These are phyloP conservation scores for Fragum fragum DNA, from an alignment of 2,888 invertebrate species.

Conservation along the genomic window DNA sequence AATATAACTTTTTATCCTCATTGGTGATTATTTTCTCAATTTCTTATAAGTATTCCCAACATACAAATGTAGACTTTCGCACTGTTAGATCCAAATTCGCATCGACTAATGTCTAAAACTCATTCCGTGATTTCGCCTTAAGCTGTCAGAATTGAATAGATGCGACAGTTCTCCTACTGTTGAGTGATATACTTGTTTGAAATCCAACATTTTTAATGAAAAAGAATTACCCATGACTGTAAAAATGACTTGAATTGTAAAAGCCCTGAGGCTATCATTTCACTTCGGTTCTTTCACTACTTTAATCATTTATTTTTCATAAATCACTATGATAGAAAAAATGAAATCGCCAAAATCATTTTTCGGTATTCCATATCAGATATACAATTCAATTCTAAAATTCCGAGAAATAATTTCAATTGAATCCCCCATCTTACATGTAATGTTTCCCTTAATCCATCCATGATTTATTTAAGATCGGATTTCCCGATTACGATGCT, in stretches of 20 bases:
- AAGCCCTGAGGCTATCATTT: background rate
- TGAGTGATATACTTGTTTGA: background rate
- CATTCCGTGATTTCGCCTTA: background rate
- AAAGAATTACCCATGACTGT: background rate
- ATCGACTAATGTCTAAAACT: no score
- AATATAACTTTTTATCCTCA: no score
- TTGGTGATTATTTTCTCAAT: no score
- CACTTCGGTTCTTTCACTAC: background rate
- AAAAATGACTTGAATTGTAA: slow-evolving; percentile 13
- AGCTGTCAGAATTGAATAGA: background rate
- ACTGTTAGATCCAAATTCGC: no score
- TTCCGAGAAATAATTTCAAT: no score
- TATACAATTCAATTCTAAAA: no score
- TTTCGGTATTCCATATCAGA: no score
- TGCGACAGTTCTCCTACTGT: background rate
- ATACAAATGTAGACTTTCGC: no score
- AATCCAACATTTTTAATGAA: background rate
- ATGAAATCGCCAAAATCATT: no score
- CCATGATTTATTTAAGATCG: background rate
- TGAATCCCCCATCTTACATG: background rate
- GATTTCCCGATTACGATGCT: background rate
- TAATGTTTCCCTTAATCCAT: background rate
- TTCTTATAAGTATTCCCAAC: no score
- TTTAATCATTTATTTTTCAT: background rate
- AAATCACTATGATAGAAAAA: no score